These are phyloP conservation scores for Andrena fulva DNA, from an alignment of 2,888 invertebrate genomes.

Conservation along the genomic window DNA sequence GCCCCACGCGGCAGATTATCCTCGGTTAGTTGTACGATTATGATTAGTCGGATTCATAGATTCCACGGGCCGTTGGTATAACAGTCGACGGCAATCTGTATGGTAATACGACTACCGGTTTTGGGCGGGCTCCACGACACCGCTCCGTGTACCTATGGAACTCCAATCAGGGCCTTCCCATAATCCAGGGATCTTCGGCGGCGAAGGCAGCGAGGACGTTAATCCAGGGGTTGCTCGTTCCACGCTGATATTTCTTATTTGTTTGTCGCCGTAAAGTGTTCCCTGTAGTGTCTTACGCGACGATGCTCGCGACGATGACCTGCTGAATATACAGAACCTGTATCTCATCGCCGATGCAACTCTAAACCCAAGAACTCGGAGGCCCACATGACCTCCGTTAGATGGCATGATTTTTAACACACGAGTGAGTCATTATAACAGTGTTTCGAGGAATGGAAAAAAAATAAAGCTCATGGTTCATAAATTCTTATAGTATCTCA, in stretches of 20 bases:
- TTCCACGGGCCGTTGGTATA: conserved; percentile 58
- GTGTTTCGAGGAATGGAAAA: no score
- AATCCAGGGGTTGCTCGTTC: conserved; percentile 58
- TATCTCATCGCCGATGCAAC: no score
- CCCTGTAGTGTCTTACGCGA: background rate
- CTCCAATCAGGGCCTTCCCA: conserved; percentile 70
- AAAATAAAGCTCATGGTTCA: no score
- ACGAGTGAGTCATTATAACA: no score
- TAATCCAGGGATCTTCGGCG: conserved; percentile 65
- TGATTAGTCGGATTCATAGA: conserved; percentile 72
- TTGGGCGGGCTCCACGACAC: conserved; percentile 74
- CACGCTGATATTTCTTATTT: conserved; percentile 58
- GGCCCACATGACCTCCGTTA: no score
- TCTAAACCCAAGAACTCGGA: no score
- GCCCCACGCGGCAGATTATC: conserved; percentile 52
- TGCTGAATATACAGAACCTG: no score
- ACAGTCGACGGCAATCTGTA: conserved; percentile 78
- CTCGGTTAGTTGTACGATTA: conserved; percentile 63
- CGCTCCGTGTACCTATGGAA: conserved; percentile 69
- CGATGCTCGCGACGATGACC: background rate
- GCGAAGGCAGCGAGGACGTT: conserved; percentile 53
- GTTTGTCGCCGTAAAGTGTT: conserved; percentile 5
- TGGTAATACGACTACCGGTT: conserved; percentile 80
- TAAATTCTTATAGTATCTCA: no score
- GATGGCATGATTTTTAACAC: no score